Conservation (phyloP, 2,797 vertebrate species). For the Philypnodon macrostomus region DNA sequence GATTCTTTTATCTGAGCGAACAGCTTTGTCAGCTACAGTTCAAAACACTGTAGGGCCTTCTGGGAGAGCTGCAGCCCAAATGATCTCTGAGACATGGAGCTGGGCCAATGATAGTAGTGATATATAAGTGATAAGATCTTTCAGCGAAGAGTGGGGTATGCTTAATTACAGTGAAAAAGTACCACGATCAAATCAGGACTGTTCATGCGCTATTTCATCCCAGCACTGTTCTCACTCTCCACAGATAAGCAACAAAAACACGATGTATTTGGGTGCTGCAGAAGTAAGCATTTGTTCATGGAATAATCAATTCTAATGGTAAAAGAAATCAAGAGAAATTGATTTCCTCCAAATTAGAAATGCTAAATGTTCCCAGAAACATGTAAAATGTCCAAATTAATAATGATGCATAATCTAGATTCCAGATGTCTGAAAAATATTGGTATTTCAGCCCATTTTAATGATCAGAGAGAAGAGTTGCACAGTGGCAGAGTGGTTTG, state of each 20-base stretch:
- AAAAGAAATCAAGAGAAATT: constrained; percentile 6
- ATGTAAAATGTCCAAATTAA: too few species aligned
- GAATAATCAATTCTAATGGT: constrained; percentile 16
- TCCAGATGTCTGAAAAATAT: too few species aligned
- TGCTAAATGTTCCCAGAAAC: not conserved
- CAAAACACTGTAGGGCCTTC: constrained; percentile 59
- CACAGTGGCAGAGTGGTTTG: too few species aligned
- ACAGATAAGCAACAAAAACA: constrained; percentile 40
- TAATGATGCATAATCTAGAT: too few species aligned
- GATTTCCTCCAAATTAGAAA: not conserved
- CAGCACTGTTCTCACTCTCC: constrained; percentile 35
- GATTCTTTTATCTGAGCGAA: constrained; percentile 69
- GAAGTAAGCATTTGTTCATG: constrained; percentile 32
- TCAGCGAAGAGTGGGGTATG: constrained; percentile 59
- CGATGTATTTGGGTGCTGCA: not conserved
- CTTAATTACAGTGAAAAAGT: constrained; percentile 76
- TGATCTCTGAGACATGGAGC: constrained; percentile 59
- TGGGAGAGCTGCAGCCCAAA: constrained; percentile 65
- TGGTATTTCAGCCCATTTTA: too few species aligned
- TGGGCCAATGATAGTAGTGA: constrained; percentile 26
- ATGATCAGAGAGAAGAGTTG: too few species aligned
- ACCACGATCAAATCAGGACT: constrained; percentile 72
- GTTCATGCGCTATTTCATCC: constrained; percentile 74
- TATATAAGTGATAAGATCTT: constrained; percentile 70
- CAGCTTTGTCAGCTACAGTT: constrained; percentile 70